Percentiles rank a stretch among this genome's conserved stretches.
These are phyloP conservation scores for Dolichotis patagonum DNA, from an alignment of 2,113 vertebrate genomes.

Conservation along the genomic window DNA sequence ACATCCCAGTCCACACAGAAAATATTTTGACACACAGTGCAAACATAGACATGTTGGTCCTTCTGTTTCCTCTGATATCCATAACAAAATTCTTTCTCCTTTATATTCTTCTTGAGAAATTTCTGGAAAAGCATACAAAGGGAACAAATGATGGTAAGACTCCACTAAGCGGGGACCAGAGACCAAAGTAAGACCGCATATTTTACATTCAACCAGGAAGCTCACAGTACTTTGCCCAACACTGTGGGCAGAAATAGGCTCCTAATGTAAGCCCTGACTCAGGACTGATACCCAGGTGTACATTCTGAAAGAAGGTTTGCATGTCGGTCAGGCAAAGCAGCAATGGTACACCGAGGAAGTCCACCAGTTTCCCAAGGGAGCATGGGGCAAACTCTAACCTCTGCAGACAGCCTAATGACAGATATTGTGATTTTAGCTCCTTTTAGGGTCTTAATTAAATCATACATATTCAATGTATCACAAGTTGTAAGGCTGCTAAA, in stretches of 20 bases:
- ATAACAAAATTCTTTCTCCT: slow-evolving; percentile 89
- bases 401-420: too few relatives aligned
- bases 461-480: too few relatives aligned
- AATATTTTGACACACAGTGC: slow-evolving; percentile 88
- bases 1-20: slow-evolving; percentile 98
- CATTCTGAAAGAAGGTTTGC: slow-evolving; percentile 98
- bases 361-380: slow-evolving; percentile 75
- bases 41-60: slow-evolving; percentile 89
- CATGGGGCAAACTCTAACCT: too few relatives aligned
- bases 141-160: slow-evolving; percentile 98
- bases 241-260: slow-evolving; percentile 97
- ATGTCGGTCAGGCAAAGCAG: slow-evolving; percentile 92
- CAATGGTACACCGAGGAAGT: slow-evolving; percentile 94
- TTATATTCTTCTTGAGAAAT: slow-evolving; percentile 83
- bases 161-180: slow-evolving; percentile 96
- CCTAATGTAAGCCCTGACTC: slow-evolving; percentile 92
- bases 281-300: slow-evolving; percentile 91
- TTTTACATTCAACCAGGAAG: slow-evolving; percentile 98
- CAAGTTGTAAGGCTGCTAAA: too few relatives aligned
- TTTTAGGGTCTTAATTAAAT: too few relatives aligned
- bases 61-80: too few relatives aligned
- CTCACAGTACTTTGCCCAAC: slow-evolving; percentile 95
- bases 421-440: too few relatives aligned
- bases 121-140: slow-evolving; percentile 94
- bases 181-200: slow-evolving; percentile 97